phyloP scores from a whole-genome alignment of 2,888 invertebrate genomes.

The Quadroppia sp. region DNA sequence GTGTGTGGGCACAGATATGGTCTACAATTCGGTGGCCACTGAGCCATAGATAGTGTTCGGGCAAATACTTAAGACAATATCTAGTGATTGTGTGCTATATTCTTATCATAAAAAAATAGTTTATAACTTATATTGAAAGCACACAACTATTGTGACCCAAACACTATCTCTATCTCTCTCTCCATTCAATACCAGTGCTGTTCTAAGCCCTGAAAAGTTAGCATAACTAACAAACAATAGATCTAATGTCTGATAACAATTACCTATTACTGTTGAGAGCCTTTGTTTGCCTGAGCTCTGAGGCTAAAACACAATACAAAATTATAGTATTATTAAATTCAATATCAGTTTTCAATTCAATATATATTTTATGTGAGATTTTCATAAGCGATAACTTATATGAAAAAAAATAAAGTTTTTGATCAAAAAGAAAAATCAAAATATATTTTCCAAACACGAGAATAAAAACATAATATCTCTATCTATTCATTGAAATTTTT shows the following conservation, averaged over 20 bases:
- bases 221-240: slow-evolving; percentile 27
- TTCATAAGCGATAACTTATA: neutral
- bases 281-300: neutral
- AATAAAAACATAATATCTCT: neutral
- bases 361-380: neutral
- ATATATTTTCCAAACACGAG: too few relatives aligned
- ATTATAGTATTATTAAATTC: slow-evolving; percentile 9
- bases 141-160: slow-evolving; percentile 11
- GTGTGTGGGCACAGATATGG: neutral
- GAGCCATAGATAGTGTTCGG: neutral
- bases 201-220: neutral
- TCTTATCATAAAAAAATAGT: neutral
- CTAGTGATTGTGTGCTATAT: slow-evolving; percentile 5
- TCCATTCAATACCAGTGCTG: neutral
- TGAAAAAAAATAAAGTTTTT: neutral
- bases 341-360: neutral
- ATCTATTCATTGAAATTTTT: neutral
- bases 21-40: neutral
- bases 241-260: slow-evolving; percentile 1
- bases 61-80: slow-evolving; percentile 26
- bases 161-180: slow-evolving; percentile 2
- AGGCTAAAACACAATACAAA: neutral
- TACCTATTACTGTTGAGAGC: neutral
- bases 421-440: neutral
- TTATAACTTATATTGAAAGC: neutral